phyloP scores from a whole-genome alignment of 2,888 invertebrate species.

The Notocelia uddmanniana region DNA sequence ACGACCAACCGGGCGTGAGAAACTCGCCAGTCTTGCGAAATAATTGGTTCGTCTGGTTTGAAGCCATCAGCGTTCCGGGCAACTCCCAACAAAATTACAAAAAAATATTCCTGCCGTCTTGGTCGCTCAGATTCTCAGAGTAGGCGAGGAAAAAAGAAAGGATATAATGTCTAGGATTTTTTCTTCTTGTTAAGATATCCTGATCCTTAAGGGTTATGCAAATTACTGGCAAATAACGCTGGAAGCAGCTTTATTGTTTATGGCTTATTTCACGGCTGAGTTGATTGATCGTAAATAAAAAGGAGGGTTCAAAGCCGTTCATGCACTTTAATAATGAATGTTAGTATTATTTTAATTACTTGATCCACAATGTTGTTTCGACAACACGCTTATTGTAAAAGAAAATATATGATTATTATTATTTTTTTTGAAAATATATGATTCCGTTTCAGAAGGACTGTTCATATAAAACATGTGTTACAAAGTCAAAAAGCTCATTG shows the following conservation, averaged over 20 bases:
- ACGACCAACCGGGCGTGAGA: background rate
- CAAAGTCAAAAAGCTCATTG: too few species aligned
- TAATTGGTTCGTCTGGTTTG: slow-evolving; percentile 50
- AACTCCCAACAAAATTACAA: slow-evolving; percentile 2
- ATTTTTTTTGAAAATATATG: too few species aligned
- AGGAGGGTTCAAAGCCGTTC: background rate
- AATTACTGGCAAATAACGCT: slow-evolving; percentile 27
- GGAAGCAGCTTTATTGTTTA: slow-evolving; percentile 19
- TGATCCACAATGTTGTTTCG: background rate
- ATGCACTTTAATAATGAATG: background rate
- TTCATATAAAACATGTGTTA: too few species aligned
- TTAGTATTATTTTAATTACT: background rate
- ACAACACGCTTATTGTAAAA: too few species aligned
- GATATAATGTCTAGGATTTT: background rate
- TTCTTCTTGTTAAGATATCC: background rate
- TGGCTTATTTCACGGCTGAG: slow-evolving; percentile 8
- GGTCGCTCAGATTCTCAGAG: background rate
- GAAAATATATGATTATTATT: too few species aligned
- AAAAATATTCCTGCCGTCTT: slow-evolving; percentile 18
- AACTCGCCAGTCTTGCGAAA: slow-evolving; percentile 28
- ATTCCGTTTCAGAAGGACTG: too few species aligned
- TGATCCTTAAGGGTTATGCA: slow-evolving; percentile 26
- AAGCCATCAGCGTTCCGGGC: slow-evolving; percentile 4
- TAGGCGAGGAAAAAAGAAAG: slow-evolving; percentile 4
- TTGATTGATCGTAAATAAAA: slow-evolving; percentile 21